Base-by-base conservation (phyloP, 2,113 vertebrate species). In the Tinamus guttatus region DNA sequence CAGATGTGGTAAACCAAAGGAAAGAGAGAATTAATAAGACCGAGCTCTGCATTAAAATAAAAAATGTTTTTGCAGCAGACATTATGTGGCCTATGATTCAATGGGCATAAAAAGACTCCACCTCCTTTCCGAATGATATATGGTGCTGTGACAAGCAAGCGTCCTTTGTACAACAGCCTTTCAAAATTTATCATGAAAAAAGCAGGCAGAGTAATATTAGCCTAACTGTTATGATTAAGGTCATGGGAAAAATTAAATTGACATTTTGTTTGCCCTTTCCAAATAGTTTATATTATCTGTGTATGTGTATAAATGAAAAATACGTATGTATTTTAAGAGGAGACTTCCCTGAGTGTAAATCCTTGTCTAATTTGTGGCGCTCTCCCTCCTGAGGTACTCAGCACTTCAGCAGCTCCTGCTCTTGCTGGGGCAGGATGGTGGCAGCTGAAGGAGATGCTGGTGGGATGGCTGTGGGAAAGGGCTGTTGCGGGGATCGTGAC, bases 1-100 rank as follows among this genome's bases (percentile, higher is more conserved):
- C 60, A 86, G 85, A 84, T 81, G 77, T 91, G 76, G 94, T 90
- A 90, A 88, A 91, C 79, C 71, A 71, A 77, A 90, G 87, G 79
- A 88, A 83, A 67, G 71, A 75, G 91, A 78, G 91, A 85, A 96
- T 94, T 91, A 95, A 71, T 85, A 74, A 82, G 78, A 73, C 11
- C 71, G 88, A 93, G 63, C 75, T 82, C 62, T 54, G 49, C 84
- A 87, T 1, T 52, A 54, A 94, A 94, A 89, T 81, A 78, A 93
- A 71, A 63, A 85, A 59, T 69, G 47, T 59, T 94, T 93, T 88
- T 90, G 76, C 79, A 86, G 89, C 90, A 91, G 67, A 60, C 51
- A 19, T 62, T 84, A 77, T 0, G 0, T 93, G 79, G 32, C 30
- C 11, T 56, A 36, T 64, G 77, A 38, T 81, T 92, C 81, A 83